Evolutionary conservation across 2,888 invertebrate species (phyloP).

Genomic region (Campoplex nolae): DNA sequence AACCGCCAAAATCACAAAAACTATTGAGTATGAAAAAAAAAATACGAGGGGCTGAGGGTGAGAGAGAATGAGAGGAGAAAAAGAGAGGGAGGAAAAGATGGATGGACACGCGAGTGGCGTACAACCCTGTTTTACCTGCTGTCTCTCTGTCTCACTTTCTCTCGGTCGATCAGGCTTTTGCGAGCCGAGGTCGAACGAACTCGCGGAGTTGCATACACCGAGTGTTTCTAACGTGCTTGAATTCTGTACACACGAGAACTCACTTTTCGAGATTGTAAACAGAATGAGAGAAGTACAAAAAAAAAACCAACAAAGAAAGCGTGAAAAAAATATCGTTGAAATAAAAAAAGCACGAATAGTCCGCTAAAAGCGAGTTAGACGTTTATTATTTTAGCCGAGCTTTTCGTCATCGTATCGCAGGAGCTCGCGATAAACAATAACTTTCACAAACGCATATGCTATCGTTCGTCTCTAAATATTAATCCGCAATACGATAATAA

Average conservation of each 20-base stretch:
- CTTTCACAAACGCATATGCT: background rate
- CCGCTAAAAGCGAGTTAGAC: background rate
- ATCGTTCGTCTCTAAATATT: background rate
- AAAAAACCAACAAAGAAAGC: background rate
- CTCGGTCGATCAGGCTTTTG: constrained; percentile 58
- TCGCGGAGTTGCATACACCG: background rate
- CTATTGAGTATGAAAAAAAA: background rate
- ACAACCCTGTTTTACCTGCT: constrained; percentile 24
- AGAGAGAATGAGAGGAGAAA: background rate
- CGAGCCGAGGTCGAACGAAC: constrained; percentile 31
- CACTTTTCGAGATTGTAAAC: background rate
- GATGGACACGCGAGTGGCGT: constrained; percentile 22
- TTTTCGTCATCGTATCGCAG: background rate
- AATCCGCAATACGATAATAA: background rate
- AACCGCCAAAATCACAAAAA: background rate
- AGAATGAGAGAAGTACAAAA: background rate
- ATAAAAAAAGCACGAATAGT: background rate
- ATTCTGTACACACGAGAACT: constrained; percentile 12
- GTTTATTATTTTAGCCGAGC: background rate
- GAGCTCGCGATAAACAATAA: background rate
- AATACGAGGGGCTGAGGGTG: background rate
- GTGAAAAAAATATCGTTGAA: background rate
- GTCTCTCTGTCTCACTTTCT: constrained; percentile 27
- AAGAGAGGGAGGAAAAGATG: constrained; percentile 4
- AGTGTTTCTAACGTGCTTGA: constrained; percentile 14